Conservation (phyloP, 2,113 vertebrate species). For the Vombatus ursinus region DNA sequence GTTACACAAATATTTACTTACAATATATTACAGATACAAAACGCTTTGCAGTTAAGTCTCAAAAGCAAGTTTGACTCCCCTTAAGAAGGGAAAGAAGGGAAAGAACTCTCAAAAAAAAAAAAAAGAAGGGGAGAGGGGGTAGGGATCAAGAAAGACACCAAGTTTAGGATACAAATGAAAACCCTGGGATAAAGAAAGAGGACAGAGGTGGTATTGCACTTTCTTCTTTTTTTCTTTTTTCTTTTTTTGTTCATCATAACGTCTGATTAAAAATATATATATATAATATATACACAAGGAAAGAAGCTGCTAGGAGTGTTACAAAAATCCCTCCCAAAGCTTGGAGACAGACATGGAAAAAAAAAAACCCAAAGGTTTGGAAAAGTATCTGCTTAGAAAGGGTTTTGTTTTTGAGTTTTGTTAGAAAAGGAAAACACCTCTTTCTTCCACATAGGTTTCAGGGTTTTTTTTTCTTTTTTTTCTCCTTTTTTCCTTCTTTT, state of each 20-base stretch:
- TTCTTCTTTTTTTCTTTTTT: slow-evolving; percentile 72
- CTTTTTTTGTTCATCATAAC: slow-evolving; percentile 82
- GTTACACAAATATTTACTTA: slow-evolving; percentile 92
- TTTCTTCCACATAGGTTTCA: slow-evolving; percentile 75
- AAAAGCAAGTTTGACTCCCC: slow-evolving; percentile 88
- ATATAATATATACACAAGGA: slow-evolving; percentile 82
- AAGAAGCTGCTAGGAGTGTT: slow-evolving; percentile 81
- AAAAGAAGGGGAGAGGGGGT: slow-evolving; percentile 14
- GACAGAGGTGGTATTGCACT: slow-evolving; percentile 84
- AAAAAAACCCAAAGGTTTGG: slow-evolving; percentile 68
- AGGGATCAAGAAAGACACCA: slow-evolving; percentile 65
- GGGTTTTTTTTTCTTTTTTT: slow-evolving; percentile 35
- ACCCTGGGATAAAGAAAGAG: slow-evolving; percentile 63
- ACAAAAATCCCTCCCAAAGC: slow-evolving; percentile 80
- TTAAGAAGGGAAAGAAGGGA: slow-evolving; percentile 72
- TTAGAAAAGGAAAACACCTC: slow-evolving; percentile 77
- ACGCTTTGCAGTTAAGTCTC: slow-evolving; percentile 86
- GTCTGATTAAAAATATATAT: slow-evolving; percentile 84
- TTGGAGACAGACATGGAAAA: slow-evolving; percentile 67
- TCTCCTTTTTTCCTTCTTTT: neutral
- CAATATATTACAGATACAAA: slow-evolving; percentile 92
- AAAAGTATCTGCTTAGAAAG: slow-evolving; percentile 76
- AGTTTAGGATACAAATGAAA: slow-evolving; percentile 78
- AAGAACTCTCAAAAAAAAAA: slow-evolving; percentile 70
- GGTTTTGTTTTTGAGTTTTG: slow-evolving; percentile 62